Base-by-base conservation (phyloP, 2,113 vertebrate genomes). In the Tychaedon coryphoeus region DNA sequence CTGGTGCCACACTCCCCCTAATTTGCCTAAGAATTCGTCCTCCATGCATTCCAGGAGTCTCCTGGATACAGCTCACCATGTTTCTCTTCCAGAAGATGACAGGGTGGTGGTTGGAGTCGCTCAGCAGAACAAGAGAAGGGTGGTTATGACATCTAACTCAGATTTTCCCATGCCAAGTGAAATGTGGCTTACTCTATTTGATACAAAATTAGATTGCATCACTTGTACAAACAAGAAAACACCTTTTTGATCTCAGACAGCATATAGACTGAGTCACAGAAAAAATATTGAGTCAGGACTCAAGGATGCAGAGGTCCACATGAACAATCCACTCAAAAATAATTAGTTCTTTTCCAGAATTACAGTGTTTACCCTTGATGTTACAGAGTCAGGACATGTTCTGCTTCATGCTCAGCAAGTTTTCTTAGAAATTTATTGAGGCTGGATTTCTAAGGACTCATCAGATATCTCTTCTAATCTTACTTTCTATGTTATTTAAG, bases 351-450 rank as follows among this genome's bases (percentile, higher is more conserved):
- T 77, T 90, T 58, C 19, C 12, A 71, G 48, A 78, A 33, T 24
- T 25, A 23, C 4, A 18, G 26, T 76, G 18, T 9, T 88, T 88
- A 8, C 53, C 4, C 53, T 53, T 43, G 14, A 26, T n/a, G 11
- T 50, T 70, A 31, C 9, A 62, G n/a, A 79, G 19, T 31, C n/a
- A 45, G 31, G 5, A 25, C 11, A 36, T 6, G 11, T 61, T 78
- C 17, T 65, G 7, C 23, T 79, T 50, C 22, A 22, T 70, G 42
- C 8, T 38, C 20, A 85, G n/a, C n/a, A 72, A 81, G 31, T 10
- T 65, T 74, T 94, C 43, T 93, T 48, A 80, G 73, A 82, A 34
- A 34, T 74, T 78, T 64, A 20, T 62, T 45, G 40, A 72, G 19
- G 19, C 43, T 60, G 0, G 0, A 56, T 75, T 81, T 91, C 22